These are phyloP conservation scores for Papilio xuthus DNA, from an alignment of 1,140 invertebrate genomes.

Conservation along the genomic window DNA sequence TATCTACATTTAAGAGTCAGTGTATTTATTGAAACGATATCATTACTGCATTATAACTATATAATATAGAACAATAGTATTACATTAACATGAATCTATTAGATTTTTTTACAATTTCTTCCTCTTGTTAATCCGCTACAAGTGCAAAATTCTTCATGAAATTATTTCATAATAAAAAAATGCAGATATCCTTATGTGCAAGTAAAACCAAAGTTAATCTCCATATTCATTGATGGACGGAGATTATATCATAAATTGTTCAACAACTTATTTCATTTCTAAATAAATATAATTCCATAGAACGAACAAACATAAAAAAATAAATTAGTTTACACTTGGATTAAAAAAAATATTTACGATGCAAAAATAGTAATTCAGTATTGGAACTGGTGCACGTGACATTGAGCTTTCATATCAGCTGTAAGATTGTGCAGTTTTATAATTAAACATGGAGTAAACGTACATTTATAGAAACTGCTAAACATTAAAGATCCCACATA, in stretches of 20 bases:
- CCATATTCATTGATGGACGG: background rate
- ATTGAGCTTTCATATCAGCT: background rate
- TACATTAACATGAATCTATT: background rate
- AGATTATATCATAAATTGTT: background rate
- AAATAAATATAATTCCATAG: background rate
- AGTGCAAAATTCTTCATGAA: background rate
- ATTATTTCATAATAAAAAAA: conserved; percentile 1
- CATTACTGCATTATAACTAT: background rate
- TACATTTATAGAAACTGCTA: background rate
- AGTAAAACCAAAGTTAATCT: background rate
- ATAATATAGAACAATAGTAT: background rate
- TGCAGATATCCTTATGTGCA: background rate
- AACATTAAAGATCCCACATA: conserved; percentile 1
- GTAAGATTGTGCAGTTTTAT: conserved; percentile 7
- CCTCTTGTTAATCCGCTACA: background rate
- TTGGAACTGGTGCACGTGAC: background rate
- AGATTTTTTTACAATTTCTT: background rate
- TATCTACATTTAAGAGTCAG: background rate
- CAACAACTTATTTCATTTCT: background rate
- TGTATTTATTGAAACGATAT: background rate
- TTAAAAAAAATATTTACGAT: background rate
- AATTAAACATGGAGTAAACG: background rate
- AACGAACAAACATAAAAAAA: background rate
- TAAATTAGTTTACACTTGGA: background rate
- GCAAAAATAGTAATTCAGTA: background rate